Conservation (phyloP, 2,797 vertebrate species). For the Dendrocincla fuliginosa region DNA sequence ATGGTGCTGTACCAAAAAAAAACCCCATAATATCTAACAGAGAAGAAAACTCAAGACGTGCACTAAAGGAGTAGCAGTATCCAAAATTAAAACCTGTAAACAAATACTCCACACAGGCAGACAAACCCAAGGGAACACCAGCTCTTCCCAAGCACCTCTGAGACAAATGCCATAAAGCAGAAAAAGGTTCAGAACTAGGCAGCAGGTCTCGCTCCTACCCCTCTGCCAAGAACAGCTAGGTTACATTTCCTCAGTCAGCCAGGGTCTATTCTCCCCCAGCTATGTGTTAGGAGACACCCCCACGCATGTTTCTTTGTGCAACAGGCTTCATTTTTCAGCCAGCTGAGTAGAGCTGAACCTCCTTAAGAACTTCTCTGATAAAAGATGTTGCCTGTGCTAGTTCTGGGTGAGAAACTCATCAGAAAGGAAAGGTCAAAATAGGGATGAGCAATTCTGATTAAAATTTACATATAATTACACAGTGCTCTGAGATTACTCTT, state of each 20-base stretch:
- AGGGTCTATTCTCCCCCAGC: background rate
- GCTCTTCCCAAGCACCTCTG: background rate
- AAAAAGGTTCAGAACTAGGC: background rate
- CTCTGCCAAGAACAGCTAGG: background rate
- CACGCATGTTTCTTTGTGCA: background rate
- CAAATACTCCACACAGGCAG: background rate
- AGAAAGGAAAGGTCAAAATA: background rate
- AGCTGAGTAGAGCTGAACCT: background rate
- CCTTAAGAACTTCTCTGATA: background rate
- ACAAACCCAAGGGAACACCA: background rate
- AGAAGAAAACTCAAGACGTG: background rate
- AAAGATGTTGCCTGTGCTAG: background rate
- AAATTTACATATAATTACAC: background rate
- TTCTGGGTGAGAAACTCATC: background rate
- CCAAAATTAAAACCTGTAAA: background rate
- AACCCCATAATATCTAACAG: background rate
- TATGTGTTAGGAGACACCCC: background rate
- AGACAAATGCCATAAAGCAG: background rate
- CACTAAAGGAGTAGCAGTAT: background rate
- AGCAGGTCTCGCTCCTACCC: background rate
- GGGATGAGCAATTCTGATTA: background rate
- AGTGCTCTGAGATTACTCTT: background rate
- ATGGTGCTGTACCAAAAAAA: background rate
- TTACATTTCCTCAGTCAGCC: background rate
- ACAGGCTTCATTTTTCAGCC: background rate